phyloP scores from a whole-genome alignment of 2,113 vertebrate species.

The Hassar affinis region DNA sequence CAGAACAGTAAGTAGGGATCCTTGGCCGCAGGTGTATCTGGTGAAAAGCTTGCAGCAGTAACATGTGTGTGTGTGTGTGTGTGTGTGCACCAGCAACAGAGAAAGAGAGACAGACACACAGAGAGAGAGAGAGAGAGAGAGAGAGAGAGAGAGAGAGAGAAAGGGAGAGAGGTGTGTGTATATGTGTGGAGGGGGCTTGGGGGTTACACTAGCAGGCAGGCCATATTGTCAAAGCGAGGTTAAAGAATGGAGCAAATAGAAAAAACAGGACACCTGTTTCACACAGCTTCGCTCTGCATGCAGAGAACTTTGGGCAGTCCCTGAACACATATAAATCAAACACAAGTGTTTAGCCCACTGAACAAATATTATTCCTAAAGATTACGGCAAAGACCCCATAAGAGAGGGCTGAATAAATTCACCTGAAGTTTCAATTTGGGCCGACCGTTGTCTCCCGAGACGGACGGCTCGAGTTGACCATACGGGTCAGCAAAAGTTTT shows the following conservation, averaged over 20 bases:
- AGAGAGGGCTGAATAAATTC: conserved; percentile 36
- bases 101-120: background rate
- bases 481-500: conserved; percentile 10
- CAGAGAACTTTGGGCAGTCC: conserved; percentile 38
- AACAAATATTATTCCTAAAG: conserved; percentile 55
- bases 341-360: conserved; percentile 37
- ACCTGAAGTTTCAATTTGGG: conserved; percentile 36
- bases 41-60: conserved; percentile 36
- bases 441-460: conserved; percentile 22
- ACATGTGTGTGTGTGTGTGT: conserved; percentile 19
- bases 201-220: conserved; percentile 6
- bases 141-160: background rate
- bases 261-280: conserved; percentile 55
- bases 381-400: conserved; percentile 43
- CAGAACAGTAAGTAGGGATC: background rate
- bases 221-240: conserved; percentile 37
- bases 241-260: conserved; percentile 44
- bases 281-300: conserved; percentile 38
- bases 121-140: background rate
- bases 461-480: conserved; percentile 12
- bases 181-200: too few relatives aligned
- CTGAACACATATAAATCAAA: conserved; percentile 44
- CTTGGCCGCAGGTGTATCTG: conserved; percentile 42
- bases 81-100: background rate
- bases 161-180: background rate